A percentile compares a stretch with the other conserved stretches of the same genome.
These are phyloP conservation scores for Oncopeltus fasciatus DNA, from an alignment of 1,140 invertebrate genomes.

Conservation along the genomic window DNA sequence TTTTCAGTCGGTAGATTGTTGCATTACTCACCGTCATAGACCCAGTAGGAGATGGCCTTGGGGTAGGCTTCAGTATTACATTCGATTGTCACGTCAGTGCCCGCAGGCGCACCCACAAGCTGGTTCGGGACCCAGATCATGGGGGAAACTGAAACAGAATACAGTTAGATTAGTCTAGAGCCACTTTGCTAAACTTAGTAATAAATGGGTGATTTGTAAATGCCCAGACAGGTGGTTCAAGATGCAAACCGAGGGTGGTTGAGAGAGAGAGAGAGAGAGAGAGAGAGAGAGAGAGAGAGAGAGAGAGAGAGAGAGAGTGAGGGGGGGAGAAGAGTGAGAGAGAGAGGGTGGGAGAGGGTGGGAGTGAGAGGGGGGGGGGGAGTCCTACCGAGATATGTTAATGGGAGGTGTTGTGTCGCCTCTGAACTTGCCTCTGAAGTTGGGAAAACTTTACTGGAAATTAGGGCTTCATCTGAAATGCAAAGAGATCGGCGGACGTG, in stretches of 20 bases:
- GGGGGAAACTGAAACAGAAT: conserved; percentile 53
- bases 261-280: not conserved
- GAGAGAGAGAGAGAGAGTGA: not conserved
- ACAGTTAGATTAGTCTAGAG: too few relatives aligned
- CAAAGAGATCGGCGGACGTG: too few relatives aligned
- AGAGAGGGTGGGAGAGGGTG: not conserved
- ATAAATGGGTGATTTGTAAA: too few relatives aligned
- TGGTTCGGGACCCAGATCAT: conserved; percentile 88
- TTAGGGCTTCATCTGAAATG: too few relatives aligned
- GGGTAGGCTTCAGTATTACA: conserved; percentile 89
- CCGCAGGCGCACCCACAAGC: conserved; percentile 71
- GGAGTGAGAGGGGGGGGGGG: not conserved
- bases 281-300: not conserved
- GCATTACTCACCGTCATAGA: conserved; percentile 71
- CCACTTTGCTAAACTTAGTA: too few relatives aligned
- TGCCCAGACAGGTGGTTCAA: too few relatives aligned
- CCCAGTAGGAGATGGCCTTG: conserved; percentile 83
- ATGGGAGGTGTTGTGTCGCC: too few relatives aligned
- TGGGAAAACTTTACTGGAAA: too few relatives aligned
- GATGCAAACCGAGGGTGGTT: not conserved
- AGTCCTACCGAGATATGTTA: too few relatives aligned
- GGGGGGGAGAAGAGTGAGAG: not conserved
- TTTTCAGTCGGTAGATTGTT: too few relatives aligned
- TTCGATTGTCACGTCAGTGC: conserved; percentile 80
- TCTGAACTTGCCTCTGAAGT: too few relatives aligned